Conservation (phyloP, 2,888 invertebrate species). For the Pyralis farinalis region DNA sequence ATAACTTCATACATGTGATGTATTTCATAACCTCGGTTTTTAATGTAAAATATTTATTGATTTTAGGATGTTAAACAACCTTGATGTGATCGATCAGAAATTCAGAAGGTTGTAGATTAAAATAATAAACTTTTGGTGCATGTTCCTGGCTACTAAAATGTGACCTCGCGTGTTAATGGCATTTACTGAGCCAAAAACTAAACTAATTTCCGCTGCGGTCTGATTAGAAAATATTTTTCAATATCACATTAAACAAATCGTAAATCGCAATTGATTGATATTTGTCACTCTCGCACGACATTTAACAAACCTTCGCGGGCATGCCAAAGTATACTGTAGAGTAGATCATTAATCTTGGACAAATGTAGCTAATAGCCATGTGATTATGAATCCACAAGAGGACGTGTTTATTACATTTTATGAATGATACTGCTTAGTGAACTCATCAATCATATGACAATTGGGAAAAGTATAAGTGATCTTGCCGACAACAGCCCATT, state of each 20-base stretch:
- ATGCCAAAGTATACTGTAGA: constrained; percentile 1
- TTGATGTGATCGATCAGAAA: constrained; percentile 13
- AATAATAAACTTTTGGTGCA: constrained; percentile 10
- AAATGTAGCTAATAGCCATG: not conserved
- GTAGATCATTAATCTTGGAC: not conserved
- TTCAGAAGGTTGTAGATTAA: constrained; percentile 16
- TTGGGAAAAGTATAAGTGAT: not conserved
- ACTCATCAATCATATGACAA: not conserved
- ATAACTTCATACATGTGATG: not conserved
- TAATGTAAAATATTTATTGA: constrained; percentile 2
- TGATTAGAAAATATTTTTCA: not conserved
- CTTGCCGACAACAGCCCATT: not conserved
- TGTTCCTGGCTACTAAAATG: constrained; percentile 29
- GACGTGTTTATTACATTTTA: too few species aligned
- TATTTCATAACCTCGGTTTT: not conserved
- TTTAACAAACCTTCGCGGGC: not conserved
- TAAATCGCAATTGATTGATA: not conserved
- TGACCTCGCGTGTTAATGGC: constrained; percentile 41
- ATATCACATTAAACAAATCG: not conserved
- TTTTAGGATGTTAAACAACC: constrained; percentile 12
- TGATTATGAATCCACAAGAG: not conserved
- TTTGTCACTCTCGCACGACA: not conserved
- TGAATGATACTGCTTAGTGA: too few species aligned
- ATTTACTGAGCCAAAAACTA: constrained; percentile 38
- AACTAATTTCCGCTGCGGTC: not conserved